A percentile compares a stretch with the other conserved stretches of the same genome.
Conservation (phyloP, 2,797 vertebrate species). For the Phoxinus dragarum region DNA sequence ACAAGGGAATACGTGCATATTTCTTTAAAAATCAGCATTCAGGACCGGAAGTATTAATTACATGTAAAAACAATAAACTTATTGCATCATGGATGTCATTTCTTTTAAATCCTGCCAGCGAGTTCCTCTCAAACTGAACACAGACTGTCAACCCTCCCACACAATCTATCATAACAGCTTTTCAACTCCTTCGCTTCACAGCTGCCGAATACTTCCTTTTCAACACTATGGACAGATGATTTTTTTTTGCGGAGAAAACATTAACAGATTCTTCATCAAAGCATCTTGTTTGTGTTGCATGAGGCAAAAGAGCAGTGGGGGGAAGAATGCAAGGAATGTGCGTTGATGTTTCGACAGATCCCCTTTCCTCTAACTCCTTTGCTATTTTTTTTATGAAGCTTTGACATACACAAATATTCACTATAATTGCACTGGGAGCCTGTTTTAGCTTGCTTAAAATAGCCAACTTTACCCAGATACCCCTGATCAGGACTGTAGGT, state of each 20-base stretch:
- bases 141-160: conserved; percentile 54
- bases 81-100: conserved; percentile 39
- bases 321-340: conserved; percentile 64
- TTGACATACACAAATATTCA: conserved; percentile 23
- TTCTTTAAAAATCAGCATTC: not conserved
- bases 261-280: conserved; percentile 19
- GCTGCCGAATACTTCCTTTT: conserved; percentile 44
- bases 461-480: conserved; percentile 51
- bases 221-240: conserved; percentile 23
- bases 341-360: conserved; percentile 58
- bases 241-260: conserved; percentile 32
- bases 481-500: conserved; percentile 20
- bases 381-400: conserved; percentile 52
- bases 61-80: conserved; percentile 13
- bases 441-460: conserved; percentile 50
- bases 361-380: conserved; percentile 43
- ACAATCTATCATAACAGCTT: conserved; percentile 38
- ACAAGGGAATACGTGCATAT: not conserved
- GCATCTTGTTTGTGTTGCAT: not conserved
- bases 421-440: not conserved
- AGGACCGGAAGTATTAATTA: not conserved
- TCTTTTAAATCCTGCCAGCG: conserved; percentile 36
- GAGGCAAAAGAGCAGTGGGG: conserved; percentile 5
- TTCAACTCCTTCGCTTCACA: conserved; percentile 42
- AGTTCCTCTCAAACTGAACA: conserved; percentile 41